Percentiles rank a stretch among this genome's conserved stretches.
Conservation (phyloP, 2,888 invertebrate species). For the Eilema caniola region DNA sequence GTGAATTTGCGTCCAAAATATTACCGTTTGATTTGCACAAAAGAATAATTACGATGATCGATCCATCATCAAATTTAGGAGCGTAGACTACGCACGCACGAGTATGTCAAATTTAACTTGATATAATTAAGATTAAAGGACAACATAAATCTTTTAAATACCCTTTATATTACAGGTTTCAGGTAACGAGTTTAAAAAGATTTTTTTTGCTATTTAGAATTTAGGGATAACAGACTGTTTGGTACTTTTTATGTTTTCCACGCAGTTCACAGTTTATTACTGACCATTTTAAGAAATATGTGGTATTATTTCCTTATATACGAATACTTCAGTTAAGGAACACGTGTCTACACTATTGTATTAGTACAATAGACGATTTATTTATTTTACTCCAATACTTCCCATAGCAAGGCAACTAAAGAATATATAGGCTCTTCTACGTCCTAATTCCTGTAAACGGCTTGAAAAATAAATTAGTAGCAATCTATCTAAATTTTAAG, state of each 20-base stretch:
- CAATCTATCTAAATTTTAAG: neutral
- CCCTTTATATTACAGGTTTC: slow-evolving; percentile 1
- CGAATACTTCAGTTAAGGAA: too few species aligned
- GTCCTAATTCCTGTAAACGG: neutral
- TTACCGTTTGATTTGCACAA: slow-evolving; percentile 1
- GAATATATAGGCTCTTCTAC: neutral
- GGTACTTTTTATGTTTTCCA: neutral
- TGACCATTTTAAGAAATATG: neutral
- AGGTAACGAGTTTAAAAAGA: neutral
- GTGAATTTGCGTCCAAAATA: too few species aligned
- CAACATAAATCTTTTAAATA: neutral
- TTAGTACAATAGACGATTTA: too few species aligned
- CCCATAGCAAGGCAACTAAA: neutral
- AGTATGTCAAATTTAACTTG: neutral
- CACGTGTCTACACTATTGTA: too few species aligned
- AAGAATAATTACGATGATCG: slow-evolving; percentile 5
- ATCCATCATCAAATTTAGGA: slow-evolving; percentile 14
- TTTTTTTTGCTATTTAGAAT: neutral
- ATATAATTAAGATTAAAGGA: slow-evolving; percentile 24
- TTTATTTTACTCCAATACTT: neutral
- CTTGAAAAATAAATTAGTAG: too few species aligned
- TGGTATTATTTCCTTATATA: too few species aligned
- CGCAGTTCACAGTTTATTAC: too few species aligned
- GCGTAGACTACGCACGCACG: neutral
- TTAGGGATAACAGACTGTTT: neutral